Evolutionary conservation across 2,113 vertebrate genomes (phyloP).

Genomic region (Agapornis roseicollis): DNA sequence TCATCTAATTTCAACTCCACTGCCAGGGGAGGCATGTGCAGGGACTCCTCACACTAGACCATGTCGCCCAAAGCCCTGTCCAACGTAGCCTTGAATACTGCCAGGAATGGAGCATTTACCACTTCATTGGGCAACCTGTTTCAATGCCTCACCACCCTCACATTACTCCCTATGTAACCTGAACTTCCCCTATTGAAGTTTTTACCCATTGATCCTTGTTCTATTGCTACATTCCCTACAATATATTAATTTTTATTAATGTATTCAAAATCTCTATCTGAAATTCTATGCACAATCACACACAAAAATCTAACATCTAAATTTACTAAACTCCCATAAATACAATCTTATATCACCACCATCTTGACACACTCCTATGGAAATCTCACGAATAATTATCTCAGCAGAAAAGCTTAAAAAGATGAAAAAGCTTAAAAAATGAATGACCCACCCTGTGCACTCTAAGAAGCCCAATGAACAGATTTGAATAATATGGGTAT

Average conservation of each 20-base stretch:
- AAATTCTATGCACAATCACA: neutral
- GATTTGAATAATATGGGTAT: neutral
- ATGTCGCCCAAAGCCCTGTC: neutral
- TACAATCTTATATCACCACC: neutral
- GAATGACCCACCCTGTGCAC: neutral
- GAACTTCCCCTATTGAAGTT: neutral
- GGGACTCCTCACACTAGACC: neutral
- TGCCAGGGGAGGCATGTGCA: neutral
- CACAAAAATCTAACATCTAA: neutral
- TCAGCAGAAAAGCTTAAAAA: neutral
- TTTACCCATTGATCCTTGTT: neutral
- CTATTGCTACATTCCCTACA: neutral
- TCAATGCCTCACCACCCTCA: neutral
- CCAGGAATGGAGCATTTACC: neutral
- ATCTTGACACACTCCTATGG: neutral
- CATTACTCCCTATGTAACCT: neutral
- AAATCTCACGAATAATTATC: neutral
- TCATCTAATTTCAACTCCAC: neutral
- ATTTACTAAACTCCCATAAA: neutral
- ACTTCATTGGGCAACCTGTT: neutral
- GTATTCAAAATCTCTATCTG: neutral
- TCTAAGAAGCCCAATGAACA: neutral
- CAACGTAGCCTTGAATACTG: neutral
- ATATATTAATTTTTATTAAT: slow-evolving; percentile 10
- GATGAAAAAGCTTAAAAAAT: slow-evolving; percentile 1